Evolutionary conservation across 2,888 invertebrate genomes (phyloP), one percentile per base, ranked within the genome.

Genomic region (Troglohyphantes excavatus): DNA sequence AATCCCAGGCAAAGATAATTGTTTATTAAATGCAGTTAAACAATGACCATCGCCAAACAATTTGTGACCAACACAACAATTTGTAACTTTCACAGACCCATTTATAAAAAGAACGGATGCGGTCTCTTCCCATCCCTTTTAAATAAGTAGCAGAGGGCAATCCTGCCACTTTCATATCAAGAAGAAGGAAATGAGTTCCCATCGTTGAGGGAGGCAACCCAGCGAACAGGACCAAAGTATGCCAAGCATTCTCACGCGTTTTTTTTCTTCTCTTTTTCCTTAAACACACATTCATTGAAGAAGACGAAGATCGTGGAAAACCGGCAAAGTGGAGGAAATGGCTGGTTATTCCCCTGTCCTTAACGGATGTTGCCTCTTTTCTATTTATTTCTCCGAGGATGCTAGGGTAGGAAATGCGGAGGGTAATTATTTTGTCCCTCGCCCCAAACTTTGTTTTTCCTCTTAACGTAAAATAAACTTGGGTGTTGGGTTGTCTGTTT

Each of bases 241-340:
- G 86, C 29, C 33, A 29, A 72, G 63, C 33, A 86, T 86, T 72
- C 53, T 39, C 17, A 29, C 19, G 9, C 61, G 13, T 53, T 63
- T 43, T 68, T 21, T 61, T 43, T 53, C 65, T 61, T 46, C 75
- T 26, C 23, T 17, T 39, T 29, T 23, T 43, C 53, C 27, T 9
- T 21, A 76, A 68, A 19, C 73, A 73, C 27, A 46, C 61, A 7
- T 13, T 19, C 73, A 39, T 53, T 53, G 13, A 29, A 65, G 65
- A 87, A 73, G 26, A 61, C 46, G 59, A 86, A 78, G 72, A 70
- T 72, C 86, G 87, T 75, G 81, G 87, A 68, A 81, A 81, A 33
- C 19, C 26, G 46, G 21, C 19, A 53, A 26, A 19, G 43, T 19
- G 33, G 68, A 78, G 78, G 78, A 78, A 78, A 65, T 43, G 46